Base-by-base conservation (phyloP, 2,888 invertebrate genomes). In the Athalia cordata region DNA sequence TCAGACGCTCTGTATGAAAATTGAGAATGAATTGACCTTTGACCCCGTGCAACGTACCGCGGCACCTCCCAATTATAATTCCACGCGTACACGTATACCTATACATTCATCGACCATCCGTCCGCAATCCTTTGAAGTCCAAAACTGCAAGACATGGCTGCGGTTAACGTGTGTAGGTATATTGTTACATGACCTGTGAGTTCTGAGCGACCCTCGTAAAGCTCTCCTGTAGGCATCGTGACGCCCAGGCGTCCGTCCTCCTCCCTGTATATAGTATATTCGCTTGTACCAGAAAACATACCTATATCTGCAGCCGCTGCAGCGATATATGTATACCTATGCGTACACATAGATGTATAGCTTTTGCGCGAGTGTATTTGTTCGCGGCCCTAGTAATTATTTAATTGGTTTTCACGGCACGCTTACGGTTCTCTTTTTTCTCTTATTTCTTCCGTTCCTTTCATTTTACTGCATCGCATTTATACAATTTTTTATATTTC, bases 371-470 rank as follows among this genome's bases (percentile, higher is more conserved):
- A 29, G 29, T 29, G 29, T 72, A 59, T 72, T 72, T 72, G 47
- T 72, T 72, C 70, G 47, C 59, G 59, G 70, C 59, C 59, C 57
- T 59, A 45, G 70, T 72, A 59, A 72, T 72, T 59, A 72, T 72
- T 59, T 72, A 59, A 72, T 72, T 72, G 70, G 47, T 72, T 72
- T 72, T 72, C 59, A 72, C 59, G 70, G 70, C 70, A 72, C 70
- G 70, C 70, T 72, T 59, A 72, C 59, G n/a, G 43, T 57, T 68
- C 52, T 52, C 45, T 72, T 72, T 72, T 72, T n/a, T n/a, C 7
- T n/a, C 55, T 55, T n/a, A n/a, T 55, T 55, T 55, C 55, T 55
- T 55, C 55, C 9, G 55, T 55, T n/a, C 7, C 55, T 55, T 55
- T n/a, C 55, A 11, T n/a, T 55, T 55, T 7, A n/a, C 55, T 9